Percentiles rank a stretch among this genome's conserved stretches.
Conservation (phyloP, 1,140 invertebrate species). For the Goniozus legneri region DNA sequence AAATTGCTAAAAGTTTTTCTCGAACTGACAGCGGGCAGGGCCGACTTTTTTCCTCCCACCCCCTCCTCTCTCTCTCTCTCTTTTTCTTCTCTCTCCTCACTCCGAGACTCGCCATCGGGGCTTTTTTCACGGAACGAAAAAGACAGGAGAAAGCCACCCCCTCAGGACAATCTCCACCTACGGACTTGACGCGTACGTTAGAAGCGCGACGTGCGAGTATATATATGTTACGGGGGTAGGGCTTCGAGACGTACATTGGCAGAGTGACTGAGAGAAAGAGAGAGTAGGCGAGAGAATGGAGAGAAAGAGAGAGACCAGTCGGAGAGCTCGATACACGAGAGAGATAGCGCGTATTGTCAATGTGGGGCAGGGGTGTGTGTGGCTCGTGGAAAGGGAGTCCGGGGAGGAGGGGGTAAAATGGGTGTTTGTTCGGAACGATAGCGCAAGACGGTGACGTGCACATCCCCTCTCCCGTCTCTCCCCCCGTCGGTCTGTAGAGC, state of each 20-base stretch:
- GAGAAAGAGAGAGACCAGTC: slow-evolving; percentile 11
- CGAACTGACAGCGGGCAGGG: not conserved
- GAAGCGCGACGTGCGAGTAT: too few species aligned
- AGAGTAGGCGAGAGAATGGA: slow-evolving; percentile 7
- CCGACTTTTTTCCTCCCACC: not conserved
- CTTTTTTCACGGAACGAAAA: too few species aligned
- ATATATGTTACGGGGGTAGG: too few species aligned
- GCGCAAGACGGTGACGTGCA: slow-evolving; percentile 54
- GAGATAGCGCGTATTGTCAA: too few species aligned
- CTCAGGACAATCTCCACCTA: too few species aligned
- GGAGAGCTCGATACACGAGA: slow-evolving; percentile 6
- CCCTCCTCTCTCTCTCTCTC: not conserved
- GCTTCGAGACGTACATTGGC: too few species aligned
- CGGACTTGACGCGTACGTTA: too few species aligned
- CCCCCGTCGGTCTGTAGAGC: slow-evolving; percentile 30
- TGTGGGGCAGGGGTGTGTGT: too few species aligned
- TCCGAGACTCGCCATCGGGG: too few species aligned
- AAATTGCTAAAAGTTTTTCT: not conserved
- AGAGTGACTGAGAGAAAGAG: not conserved
- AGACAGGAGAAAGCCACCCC: too few species aligned
- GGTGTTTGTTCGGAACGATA: slow-evolving; percentile 54
- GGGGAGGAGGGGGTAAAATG: slow-evolving; percentile 22
- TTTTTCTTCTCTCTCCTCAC: not conserved
- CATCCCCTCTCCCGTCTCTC: slow-evolving; percentile 37
- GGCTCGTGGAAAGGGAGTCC: slow-evolving; percentile 13